Base-by-base conservation (phyloP, 2,797 vertebrate species). In the Acrossocheilus wenchowensis region DNA sequence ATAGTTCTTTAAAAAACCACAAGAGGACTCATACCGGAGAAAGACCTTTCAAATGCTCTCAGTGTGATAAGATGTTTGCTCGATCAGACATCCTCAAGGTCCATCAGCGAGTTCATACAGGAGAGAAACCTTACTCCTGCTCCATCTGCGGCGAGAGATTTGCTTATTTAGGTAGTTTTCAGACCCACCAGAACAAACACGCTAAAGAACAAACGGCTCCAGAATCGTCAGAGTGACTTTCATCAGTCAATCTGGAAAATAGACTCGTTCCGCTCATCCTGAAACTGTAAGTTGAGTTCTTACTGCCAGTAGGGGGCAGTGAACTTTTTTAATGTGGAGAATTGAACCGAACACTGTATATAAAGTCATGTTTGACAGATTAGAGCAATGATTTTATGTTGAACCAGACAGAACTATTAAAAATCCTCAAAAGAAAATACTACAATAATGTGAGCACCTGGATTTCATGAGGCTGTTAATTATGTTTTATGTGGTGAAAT, bases 31-130 rank as follows among this genome's bases (percentile, higher is more conserved):
- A 89, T 71, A 87, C 69, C 3, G 84, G 86, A 17, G 84, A 87
- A 43, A 85, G 60, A 39, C 86, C 88, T 0, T 80, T 68, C 69
- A 82, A 86, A 19, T 89, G 88, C 21, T 54, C 75, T 0, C 74
- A 87, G 5, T 89, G 88, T n/a, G 60, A 81, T 14, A 87, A 89
- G 80, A 80, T 19, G 9, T 89, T 89, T 30, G 60, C 80, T n/a
- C 68, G 50, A 5, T n/a, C 2, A 6, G 48, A n/a, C 5, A 0
- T 72, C 45, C 23, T 68, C 2, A 41, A 52, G 21, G 1, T 7
- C 12, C 82, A 84, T n/a, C 39, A 52, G 43, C 23, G 60, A 66
- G 45, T 78, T 36, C 73, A 84, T 36, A 84, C 81, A 11, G 81
- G 81, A 82, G 68, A 82, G 23, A 82, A 82, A 57, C 82, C 82